Conservation (phyloP, 2,797 vertebrate genomes). For the Myripristis murdjan region DNA sequence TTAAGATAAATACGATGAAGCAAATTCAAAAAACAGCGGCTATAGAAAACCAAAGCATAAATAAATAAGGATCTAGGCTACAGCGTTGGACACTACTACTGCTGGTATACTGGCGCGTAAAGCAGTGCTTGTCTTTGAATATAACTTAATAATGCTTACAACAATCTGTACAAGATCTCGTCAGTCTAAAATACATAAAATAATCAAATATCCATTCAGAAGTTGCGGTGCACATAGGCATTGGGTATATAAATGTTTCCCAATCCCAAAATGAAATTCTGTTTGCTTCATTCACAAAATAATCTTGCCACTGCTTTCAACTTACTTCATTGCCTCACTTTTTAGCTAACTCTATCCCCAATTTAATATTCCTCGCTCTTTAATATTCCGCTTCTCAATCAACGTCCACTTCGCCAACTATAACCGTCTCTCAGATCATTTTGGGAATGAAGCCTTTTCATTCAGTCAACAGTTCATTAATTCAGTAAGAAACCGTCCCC, state of each 20-base stretch:
- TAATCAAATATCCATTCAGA: slow-evolving; percentile 21
- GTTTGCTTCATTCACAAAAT: slow-evolving; percentile 61
- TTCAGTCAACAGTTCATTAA: slow-evolving; percentile 49
- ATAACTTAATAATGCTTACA: slow-evolving; percentile 73
- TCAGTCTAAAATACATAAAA: slow-evolving; percentile 38
- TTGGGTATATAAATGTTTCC: slow-evolving; percentile 12
- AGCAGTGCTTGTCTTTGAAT: slow-evolving; percentile 70
- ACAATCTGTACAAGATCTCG: slow-evolving; percentile 66
- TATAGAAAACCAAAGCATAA: slow-evolving; percentile 55
- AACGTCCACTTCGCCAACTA: slow-evolving; percentile 34
- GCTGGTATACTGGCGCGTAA: slow-evolving; percentile 51
- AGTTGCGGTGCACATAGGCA: slow-evolving; percentile 18
- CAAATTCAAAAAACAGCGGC: slow-evolving; percentile 39
- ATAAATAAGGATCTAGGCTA: slow-evolving; percentile 70
- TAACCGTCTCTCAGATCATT: slow-evolving; percentile 28
- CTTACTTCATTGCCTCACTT: slow-evolving; percentile 3
- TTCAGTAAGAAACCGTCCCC: slow-evolving; percentile 25
- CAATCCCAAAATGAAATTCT: slow-evolving; percentile 46
- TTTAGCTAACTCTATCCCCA: neutral
- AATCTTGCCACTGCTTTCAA: slow-evolving; percentile 11
- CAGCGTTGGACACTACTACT: slow-evolving; percentile 35
- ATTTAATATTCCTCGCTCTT: neutral
- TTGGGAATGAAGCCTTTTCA: slow-evolving; percentile 62
- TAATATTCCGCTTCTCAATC: neutral
- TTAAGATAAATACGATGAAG: slow-evolving; percentile 58